Conservation (phyloP, 2,113 vertebrate genomes). For the Halcyon malimbica region DNA sequence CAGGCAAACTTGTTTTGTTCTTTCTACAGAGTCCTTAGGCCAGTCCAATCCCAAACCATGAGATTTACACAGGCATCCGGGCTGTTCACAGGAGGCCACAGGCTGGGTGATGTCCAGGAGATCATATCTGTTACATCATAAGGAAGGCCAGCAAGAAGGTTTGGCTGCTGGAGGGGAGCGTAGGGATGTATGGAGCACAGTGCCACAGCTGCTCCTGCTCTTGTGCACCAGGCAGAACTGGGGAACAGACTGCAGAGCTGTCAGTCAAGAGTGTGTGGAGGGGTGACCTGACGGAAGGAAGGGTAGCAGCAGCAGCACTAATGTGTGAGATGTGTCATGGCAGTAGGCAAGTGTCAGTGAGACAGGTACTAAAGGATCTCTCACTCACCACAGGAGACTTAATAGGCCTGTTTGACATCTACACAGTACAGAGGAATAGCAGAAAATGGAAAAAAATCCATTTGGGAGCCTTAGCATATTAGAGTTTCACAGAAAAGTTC, state of each 20-base stretch:
- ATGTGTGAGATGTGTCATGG: background rate
- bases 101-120: background rate
- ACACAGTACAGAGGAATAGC: background rate
- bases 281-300: background rate
- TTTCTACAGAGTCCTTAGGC: background rate
- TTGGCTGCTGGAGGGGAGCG: fast-evolving
- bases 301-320: background rate
- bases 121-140: background rate
- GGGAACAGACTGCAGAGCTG: background rate
- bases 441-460: background rate
- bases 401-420: background rate
- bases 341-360: background rate
- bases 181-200: background rate
- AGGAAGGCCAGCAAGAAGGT: background rate
- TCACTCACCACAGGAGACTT: background rate
- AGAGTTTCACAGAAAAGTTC: background rate
- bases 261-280: fast-evolving
- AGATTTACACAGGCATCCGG: background rate
- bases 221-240: background rate
- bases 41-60: background rate
- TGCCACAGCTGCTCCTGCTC: background rate
- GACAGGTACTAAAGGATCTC: background rate
- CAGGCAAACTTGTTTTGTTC: background rate
- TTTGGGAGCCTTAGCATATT: background rate
- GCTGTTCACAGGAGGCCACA: background rate